phyloP scores from a whole-genome alignment of 1,140 invertebrate genomes.

The Oppia nitens region DNA sequence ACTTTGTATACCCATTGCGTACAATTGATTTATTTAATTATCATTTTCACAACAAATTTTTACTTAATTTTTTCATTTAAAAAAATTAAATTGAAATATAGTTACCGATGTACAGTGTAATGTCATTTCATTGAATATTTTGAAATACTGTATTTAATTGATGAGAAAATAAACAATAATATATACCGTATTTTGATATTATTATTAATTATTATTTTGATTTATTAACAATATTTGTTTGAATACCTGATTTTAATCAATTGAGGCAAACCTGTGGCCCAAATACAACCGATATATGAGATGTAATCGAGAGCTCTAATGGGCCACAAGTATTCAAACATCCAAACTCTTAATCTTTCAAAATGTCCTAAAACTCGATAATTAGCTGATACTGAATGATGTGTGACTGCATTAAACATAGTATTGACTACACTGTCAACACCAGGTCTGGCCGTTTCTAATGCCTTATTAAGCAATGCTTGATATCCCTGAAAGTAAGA shows the following conservation, averaged over 20 bases:
- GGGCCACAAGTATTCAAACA: conserved; percentile 15
- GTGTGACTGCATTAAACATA: conserved; percentile 27
- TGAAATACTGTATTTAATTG: too few species aligned
- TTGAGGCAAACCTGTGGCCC: conserved; percentile 9
- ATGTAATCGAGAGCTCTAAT: conserved; percentile 16
- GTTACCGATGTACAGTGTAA: too few species aligned
- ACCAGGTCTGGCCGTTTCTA: conserved; percentile 19
- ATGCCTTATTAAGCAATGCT: conserved; percentile 15
- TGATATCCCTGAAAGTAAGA: conserved; percentile 29
- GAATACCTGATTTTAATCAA: conserved; percentile 1
- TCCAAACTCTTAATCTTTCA: conserved; percentile 17
- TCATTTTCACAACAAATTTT: too few species aligned
- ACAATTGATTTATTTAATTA: too few species aligned
- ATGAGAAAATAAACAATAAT: too few species aligned
- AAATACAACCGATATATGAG: neutral
- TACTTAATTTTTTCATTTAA: too few species aligned
- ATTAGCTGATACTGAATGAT: conserved; percentile 21
- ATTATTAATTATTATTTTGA: too few species aligned
- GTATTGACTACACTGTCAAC: conserved; percentile 27
- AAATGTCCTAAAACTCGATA: conserved; percentile 16
- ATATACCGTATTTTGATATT: too few species aligned
- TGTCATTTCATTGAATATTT: too few species aligned
- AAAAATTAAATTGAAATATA: too few species aligned
- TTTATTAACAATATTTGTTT: neutral
- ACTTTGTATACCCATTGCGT: too few species aligned